Evolutionary conservation across 2,113 vertebrate genomes (phyloP), one percentile per base, ranked within the genome.

Genomic region (Dicaeum eximium): DNA sequence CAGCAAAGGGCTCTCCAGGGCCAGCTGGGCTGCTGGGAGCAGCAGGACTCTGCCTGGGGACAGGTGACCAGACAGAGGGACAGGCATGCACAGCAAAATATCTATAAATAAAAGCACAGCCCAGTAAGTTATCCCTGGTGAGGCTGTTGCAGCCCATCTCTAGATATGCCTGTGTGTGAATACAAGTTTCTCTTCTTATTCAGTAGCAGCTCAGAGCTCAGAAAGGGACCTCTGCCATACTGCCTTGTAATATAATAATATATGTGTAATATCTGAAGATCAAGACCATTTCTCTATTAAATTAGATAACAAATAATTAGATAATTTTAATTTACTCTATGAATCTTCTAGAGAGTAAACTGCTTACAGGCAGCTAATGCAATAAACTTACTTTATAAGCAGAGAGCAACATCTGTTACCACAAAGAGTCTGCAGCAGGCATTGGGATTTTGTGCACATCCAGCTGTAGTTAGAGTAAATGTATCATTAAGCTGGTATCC

Each of bases 261-360:
- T 40, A 91, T 53, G 62, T 90, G 86, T 88, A 94, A 51, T 94
- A 92, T 91, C 67, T 40, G 70, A 91, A 78, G 73, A 92, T 83
- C 94, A 56, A 69, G 81, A 78, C 90, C 83, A 92, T 95, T 94
- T 92, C 79, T 74, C 86, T 96, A 93, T 97, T 97, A 97, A 96
- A 96, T 96, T 91, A 84, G 65, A 89, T 93, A 86, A 92, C 95
- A 95, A 96, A 97, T 96, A 96, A 97, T 97, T 92, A 96, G 96
- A 91, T 96, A 83, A 80, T 90, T 98, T 95, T 96, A 94, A 97
- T 96, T 93, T 80, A 79, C 75, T 93, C 86, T 84, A 80, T 96
- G 97, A 96, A 86, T 97, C 96, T 97, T 96, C 81, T 33, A 45
- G 77, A 80, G 86, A 95, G 75, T 80, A 96, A 95, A 96, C 78